Percentiles rank a stretch among this genome's conserved stretches.
Conservation (phyloP, 2,113 vertebrate species). For the Silurus meridionalis region DNA sequence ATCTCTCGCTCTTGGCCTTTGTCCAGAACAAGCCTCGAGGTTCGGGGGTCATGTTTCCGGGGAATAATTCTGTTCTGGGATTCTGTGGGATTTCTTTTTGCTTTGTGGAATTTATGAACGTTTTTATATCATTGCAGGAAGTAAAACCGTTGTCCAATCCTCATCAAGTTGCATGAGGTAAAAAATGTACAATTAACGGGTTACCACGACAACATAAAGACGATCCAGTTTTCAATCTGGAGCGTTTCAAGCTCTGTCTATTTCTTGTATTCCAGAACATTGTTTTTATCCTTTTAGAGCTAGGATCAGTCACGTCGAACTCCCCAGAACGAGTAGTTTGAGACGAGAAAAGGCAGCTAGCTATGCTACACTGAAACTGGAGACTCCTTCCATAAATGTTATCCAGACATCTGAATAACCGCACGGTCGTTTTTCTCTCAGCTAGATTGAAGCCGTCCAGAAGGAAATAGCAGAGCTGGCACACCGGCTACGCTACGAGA, state of each 20-base stretch:
- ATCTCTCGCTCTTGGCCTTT: neutral
- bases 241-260: too few relatives aligned
- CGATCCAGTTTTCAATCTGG: too few relatives aligned
- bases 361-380: neutral
- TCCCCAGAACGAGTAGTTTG: neutral
- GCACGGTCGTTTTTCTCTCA: constrained; percentile 57
- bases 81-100: neutral
- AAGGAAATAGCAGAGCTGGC: constrained; percentile 83
- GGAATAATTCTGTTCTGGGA: neutral
- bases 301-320: too few relatives aligned
- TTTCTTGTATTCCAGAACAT: neutral
- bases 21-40: neutral
- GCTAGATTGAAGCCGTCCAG: constrained; percentile 89
- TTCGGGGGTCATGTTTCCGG: neutral
- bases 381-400: neutral
- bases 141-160: neutral
- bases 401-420: neutral
- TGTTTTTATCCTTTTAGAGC: too few relatives aligned
- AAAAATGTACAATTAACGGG: too few relatives aligned
- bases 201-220: too few relatives aligned
- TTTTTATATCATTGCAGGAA: neutral
- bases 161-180: too few relatives aligned
- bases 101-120: neutral
- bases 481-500: constrained; percentile 79
- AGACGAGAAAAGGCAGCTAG: neutral